Conservation (phyloP, 2,888 invertebrate genomes). For the Leptinotarsa tumamoca region DNA sequence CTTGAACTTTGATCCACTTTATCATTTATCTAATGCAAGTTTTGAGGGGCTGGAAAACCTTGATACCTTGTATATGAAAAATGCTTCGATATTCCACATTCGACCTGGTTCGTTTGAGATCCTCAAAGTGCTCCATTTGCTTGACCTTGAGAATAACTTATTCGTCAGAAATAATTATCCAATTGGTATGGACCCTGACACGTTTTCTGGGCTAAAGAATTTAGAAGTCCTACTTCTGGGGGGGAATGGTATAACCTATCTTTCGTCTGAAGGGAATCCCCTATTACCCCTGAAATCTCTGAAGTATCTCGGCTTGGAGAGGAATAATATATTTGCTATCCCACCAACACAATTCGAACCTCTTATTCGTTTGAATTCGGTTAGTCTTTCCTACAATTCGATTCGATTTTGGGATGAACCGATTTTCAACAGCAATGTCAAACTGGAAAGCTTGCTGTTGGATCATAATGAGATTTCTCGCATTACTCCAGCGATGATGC, state of each 20-base stretch:
- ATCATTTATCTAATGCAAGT: conserved; percentile 68
- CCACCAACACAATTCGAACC: conserved; percentile 66
- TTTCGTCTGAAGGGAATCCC: conserved; percentile 67
- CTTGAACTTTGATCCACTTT: conserved; percentile 70
- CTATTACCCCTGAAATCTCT: conserved; percentile 69
- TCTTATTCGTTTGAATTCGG: conserved; percentile 67
- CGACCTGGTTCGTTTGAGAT: conserved; percentile 67
- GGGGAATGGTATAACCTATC: conserved; percentile 68
- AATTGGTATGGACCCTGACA: conserved; percentile 53
- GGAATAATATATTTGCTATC: conserved; percentile 68
- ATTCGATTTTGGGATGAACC: conserved; percentile 70
- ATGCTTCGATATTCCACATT: conserved; percentile 69
- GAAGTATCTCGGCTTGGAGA: conserved; percentile 68
- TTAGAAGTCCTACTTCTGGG: conserved; percentile 68
- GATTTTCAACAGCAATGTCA: conserved; percentile 67
- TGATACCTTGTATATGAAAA: conserved; percentile 68
- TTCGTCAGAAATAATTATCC: conserved; percentile 58
- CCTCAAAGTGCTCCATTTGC: conserved; percentile 65
- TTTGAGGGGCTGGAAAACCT: conserved; percentile 69
- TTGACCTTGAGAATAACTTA: conserved; percentile 71
- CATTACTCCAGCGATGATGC: conserved; percentile 71
- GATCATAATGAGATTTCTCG: conserved; percentile 71
- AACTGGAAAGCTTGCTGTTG: conserved; percentile 64
- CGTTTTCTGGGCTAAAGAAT: conserved; percentile 68
- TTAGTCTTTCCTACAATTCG: conserved; percentile 67